Evolutionary conservation across 2,113 vertebrate species (phyloP), one percentile per base, ranked within the genome.

Genomic region (Pluvialis apricaria): DNA sequence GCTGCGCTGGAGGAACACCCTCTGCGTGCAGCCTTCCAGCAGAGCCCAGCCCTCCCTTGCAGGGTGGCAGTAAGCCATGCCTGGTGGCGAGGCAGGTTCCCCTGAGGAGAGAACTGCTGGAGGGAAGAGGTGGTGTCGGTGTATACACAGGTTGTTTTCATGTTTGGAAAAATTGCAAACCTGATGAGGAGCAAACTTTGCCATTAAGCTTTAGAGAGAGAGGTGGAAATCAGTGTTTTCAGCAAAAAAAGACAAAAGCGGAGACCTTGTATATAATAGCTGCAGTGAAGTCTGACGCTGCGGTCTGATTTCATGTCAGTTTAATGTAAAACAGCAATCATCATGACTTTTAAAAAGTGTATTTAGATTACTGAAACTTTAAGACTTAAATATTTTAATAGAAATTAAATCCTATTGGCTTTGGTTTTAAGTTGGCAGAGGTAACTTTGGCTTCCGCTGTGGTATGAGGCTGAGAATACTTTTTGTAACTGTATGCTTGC

Each of bases 331-430:
- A 82, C 80, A 97, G 90, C 91, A 94, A 88, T 32, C 54, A 80
- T 94, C 77, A 64, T 86, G 70, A 93, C 83, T 96, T 96, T 79
- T 90, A 82, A 89, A 91, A 91, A 90, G 77, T 84, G 73, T 96
- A 94, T 94, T 94, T 95, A 95, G 96, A 89, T 96, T 88, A 97
- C 94, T 95, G 85, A 97, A 88, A 92, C 90, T 86, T 94, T 84
- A 98, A 97, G 94, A 94, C 92, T 90, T 95, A 84, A 93, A 64
- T 95, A 93, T 94, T 98, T 97, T 97, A 95, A 95, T 95, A 92
- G 97, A 83, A 94, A 96, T 90, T 47, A 58, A 94, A 82, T 95
- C 70, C 82, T 96, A 28, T 55, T 92, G 93, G 93, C 96, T 97
- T 96, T 95, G 96, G 90, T 88, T 97, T 97, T 96, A 96, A 80